Conservation (phyloP, 1,140 invertebrate genomes). For the Elymnias hypermnestra region DNA sequence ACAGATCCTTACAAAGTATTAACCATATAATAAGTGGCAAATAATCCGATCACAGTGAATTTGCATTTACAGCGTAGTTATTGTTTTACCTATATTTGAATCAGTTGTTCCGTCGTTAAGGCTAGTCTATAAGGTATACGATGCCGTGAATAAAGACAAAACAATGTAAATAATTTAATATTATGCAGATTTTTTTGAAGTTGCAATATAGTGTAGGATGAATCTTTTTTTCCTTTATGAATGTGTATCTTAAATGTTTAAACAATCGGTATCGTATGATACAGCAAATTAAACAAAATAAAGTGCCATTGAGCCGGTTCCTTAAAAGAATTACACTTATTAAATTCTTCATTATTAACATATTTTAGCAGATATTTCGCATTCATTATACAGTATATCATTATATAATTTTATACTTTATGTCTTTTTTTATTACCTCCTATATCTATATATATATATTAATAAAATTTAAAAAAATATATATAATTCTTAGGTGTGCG, state of each 20-base stretch:
- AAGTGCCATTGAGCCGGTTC: conserved; percentile 60
- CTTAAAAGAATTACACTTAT: conserved; percentile 38
- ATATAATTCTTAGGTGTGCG: too few species aligned
- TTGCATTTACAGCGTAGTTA: conserved; percentile 1
- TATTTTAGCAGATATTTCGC: conserved; percentile 36
- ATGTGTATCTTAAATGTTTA: conserved; percentile 1
- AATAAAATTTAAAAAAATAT: background rate
- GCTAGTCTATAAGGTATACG: conserved; percentile 28
- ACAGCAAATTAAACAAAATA: conserved; percentile 22
- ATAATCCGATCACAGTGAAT: background rate
- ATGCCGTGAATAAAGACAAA: conserved; percentile 28
- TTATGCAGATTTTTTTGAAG: conserved; percentile 20
- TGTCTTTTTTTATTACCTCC: conserved; percentile 20
- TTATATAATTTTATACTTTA: conserved; percentile 54
- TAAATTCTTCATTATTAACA: conserved; percentile 28
- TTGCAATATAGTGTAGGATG: conserved; percentile 19
- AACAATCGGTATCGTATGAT: conserved; percentile 2
- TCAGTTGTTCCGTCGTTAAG: conserved; percentile 31
- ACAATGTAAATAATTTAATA: conserved; percentile 26
- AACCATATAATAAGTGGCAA: too few species aligned
- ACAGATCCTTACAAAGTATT: too few species aligned
- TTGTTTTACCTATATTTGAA: conserved; percentile 9
- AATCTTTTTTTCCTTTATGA: conserved; percentile 14
- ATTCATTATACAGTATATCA: conserved; percentile 49
- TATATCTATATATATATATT: background rate